phyloP scores from a whole-genome alignment of 2,888 invertebrate genomes.

The Azorinus chamasolen region DNA sequence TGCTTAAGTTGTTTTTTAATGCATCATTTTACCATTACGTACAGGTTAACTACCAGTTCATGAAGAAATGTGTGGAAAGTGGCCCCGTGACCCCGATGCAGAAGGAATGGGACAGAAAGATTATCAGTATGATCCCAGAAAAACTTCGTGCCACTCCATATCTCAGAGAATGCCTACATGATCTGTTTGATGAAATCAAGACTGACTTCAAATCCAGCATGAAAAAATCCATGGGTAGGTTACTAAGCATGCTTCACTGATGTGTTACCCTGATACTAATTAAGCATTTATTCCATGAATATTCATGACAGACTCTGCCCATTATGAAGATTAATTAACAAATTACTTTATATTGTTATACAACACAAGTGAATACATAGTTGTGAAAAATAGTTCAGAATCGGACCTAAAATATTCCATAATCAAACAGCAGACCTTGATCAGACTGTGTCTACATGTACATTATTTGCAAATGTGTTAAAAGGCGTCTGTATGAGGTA shows the following conservation, averaged over 20 bases:
- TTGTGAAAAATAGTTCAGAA: neutral
- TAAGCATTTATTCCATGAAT: no score
- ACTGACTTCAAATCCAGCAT: conserved; percentile 84
- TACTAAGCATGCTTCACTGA: neutral
- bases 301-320: no score
- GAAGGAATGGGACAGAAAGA: conserved; percentile 84
- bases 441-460: no score
- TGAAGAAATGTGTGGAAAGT: conserved; percentile 85
- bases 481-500: no score
- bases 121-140: conserved; percentile 83
- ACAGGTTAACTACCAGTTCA: conserved; percentile 85
- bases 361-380: neutral
- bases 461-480: no score
- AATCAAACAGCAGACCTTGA: no score
- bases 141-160: conserved; percentile 74
- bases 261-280: neutral
- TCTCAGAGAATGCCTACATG: conserved; percentile 76
- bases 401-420: no score
- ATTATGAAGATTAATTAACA: no score
- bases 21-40: neutral
- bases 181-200: conserved; percentile 83
- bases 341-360: no score
- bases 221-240: conserved; percentile 85
- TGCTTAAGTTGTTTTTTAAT: no score
- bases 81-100: conserved; percentile 86